Conservation (phyloP, 2,888 invertebrate species). For the Selenia dentaria region DNA sequence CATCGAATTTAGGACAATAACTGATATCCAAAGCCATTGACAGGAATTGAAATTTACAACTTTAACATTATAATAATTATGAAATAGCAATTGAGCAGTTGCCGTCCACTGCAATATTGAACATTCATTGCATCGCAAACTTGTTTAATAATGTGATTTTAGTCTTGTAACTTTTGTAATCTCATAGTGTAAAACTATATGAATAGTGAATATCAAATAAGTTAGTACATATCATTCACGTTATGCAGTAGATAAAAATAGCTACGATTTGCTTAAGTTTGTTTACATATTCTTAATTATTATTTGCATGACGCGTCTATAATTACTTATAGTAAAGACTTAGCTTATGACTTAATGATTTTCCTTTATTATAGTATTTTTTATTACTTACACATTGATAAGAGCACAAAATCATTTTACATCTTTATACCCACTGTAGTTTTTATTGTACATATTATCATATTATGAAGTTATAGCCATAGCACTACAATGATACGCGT, state of each 20-base stretch:
- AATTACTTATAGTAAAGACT: background rate
- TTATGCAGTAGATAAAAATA: constrained; percentile 16
- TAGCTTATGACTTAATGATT: background rate
- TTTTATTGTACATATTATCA: constrained; percentile 56
- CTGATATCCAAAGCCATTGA: constrained; percentile 28
- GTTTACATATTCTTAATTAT: background rate
- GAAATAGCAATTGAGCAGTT: constrained; percentile 13
- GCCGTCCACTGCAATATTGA: constrained; percentile 44
- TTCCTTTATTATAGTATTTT: background rate
- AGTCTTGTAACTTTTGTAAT: constrained; percentile 26
- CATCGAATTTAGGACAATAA: constrained; percentile 38
- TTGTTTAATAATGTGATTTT: constrained; percentile 31
- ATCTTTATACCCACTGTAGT: constrained; percentile 54
- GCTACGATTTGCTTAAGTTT: constrained; percentile 2
- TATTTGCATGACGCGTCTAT: background rate
- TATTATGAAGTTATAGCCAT: constrained; percentile 44
- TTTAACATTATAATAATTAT: constrained; percentile 7
- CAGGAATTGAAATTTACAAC: constrained; percentile 33
- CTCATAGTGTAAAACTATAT: constrained; percentile 18
- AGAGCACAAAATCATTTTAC: constrained; percentile 38
- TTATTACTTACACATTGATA: constrained; percentile 3
- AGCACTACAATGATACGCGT: background rate
- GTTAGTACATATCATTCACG: constrained; percentile 35
- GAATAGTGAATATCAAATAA: constrained; percentile 19
- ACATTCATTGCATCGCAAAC: constrained; percentile 23